Evolutionary conservation across 2,888 invertebrate genomes (phyloP).

Genomic region (Sphaeridia pumilis): DNA sequence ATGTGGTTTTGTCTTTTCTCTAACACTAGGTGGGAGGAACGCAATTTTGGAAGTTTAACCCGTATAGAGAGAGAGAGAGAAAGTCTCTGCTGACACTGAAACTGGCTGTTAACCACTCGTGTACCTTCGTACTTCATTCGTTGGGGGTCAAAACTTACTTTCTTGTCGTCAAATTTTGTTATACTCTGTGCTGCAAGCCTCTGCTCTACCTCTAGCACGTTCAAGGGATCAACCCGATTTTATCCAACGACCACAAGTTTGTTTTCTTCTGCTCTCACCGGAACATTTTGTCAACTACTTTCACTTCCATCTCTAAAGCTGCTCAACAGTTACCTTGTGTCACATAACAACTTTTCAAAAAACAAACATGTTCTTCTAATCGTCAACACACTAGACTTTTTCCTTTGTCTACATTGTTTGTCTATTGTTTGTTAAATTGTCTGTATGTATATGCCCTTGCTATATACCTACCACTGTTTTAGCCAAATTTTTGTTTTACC

Average conservation of each 20-base stretch:
- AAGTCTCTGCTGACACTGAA: slow-evolving; percentile 31
- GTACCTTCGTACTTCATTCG: slow-evolving; percentile 23
- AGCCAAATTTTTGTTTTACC: too few relatives aligned
- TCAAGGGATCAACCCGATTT: not conserved
- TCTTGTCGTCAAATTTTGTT: slow-evolving; percentile 1
- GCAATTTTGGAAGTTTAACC: slow-evolving; percentile 36
- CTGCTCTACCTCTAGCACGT: slow-evolving; percentile 4
- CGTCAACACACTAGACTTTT: too few relatives aligned
- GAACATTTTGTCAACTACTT: too few relatives aligned
- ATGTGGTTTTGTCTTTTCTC: slow-evolving; percentile 36
- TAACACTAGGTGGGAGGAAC: slow-evolving; percentile 37
- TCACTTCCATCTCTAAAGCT: too few relatives aligned
- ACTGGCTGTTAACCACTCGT: slow-evolving; percentile 26
- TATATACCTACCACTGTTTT: too few relatives aligned
- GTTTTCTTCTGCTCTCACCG: too few relatives aligned
- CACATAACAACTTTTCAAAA: too few relatives aligned
- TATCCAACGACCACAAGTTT: not conserved
- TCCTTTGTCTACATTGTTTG: too few relatives aligned
- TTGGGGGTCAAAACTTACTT: slow-evolving; percentile 21
- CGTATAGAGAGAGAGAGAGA: slow-evolving; percentile 28
- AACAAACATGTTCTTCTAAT: too few relatives aligned
- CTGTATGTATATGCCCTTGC: too few relatives aligned
- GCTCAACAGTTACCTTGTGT: too few relatives aligned
- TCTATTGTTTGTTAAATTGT: too few relatives aligned
- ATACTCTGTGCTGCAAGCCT: not conserved